Conservation (phyloP, 2,797 vertebrate genomes). For the Macropus fuliginosus region DNA sequence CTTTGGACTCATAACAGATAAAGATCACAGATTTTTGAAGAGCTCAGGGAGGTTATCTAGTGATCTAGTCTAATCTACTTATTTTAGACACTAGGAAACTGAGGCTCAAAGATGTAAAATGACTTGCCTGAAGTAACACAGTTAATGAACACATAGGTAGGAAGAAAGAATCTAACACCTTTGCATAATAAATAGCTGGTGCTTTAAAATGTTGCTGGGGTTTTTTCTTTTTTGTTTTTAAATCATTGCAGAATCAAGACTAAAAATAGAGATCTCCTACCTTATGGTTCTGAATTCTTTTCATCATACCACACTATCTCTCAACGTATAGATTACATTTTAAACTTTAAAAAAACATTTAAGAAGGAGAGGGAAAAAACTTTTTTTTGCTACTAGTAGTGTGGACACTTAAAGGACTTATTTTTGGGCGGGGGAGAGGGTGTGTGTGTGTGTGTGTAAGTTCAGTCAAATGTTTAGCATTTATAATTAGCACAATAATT, state of each 20-base stretch:
- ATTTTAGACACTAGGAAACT: neutral
- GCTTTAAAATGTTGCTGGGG: neutral
- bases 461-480: neutral
- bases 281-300: neutral
- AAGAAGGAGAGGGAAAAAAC: neutral
- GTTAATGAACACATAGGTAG: neutral
- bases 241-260: neutral
- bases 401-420: neutral
- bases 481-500: neutral
- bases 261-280: neutral
- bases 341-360: neutral
- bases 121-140: neutral
- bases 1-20: neutral
- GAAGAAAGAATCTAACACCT: neutral
- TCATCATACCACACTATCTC: neutral
- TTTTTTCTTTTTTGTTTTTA: neutral
- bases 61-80: neutral
- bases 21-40: neutral
- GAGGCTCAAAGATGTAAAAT: neutral
- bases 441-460: neutral
- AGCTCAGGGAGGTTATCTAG: neutral
- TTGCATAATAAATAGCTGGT: neutral
- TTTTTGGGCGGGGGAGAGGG: rapidly evolving
- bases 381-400: neutral
- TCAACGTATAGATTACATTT: neutral